Evolutionary conservation across 2,797 vertebrate genomes (phyloP).

Genomic region (Dryobates pubescens): DNA sequence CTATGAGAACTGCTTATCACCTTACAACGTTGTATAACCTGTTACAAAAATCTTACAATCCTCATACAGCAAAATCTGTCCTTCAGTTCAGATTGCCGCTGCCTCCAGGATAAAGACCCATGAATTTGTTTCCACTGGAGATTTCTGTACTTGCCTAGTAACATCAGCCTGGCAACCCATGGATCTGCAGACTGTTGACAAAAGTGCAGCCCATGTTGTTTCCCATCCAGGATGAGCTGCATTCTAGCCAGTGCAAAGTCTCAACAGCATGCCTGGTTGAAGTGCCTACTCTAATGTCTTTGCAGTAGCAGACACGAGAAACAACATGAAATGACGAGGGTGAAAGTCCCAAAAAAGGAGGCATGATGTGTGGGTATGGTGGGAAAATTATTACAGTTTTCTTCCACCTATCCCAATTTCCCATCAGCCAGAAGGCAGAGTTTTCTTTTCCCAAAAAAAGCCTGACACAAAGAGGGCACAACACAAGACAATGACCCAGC

Average conservation of each 20-base stretch:
- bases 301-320: not conserved
- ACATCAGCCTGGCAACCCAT: not conserved
- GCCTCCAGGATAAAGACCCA: not conserved
- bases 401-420: not conserved
- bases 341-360: not conserved
- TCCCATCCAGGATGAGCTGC: not conserved
- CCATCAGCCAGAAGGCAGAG: not conserved
- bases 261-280: not conserved
- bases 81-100: not conserved
- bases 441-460: not conserved
- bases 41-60: not conserved
- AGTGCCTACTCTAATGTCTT: not conserved
- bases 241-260: not conserved
- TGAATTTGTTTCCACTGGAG: not conserved
- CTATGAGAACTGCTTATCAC: not conserved
- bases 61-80: not conserved
- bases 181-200: not conserved
- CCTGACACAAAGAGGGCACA: not conserved
- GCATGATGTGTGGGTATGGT: too few relatives aligned
- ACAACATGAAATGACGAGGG: not conserved
- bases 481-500: not conserved
- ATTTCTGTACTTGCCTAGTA: not conserved
- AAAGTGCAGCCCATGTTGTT: accelerated
- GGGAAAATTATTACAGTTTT: not conserved
- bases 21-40: not conserved